Percentiles rank a stretch among this genome's conserved stretches.
phyloP scores from a whole-genome alignment of 1,140 invertebrate species.

The Ctenoplectra terminalis region DNA sequence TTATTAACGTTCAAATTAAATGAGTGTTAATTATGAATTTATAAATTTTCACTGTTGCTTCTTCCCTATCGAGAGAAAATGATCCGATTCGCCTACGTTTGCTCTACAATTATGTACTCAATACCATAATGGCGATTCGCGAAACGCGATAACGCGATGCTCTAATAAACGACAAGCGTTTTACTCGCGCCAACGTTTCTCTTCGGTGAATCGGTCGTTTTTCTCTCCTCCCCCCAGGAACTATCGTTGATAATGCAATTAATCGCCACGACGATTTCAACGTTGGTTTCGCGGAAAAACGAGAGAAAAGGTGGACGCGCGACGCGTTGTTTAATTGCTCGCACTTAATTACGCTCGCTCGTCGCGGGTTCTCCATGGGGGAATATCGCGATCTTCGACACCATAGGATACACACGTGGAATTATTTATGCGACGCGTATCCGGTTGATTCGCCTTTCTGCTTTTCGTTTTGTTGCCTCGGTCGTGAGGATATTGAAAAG shows the following conservation, averaged over 20 bases:
- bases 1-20: too few species aligned
- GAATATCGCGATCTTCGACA: slow-evolving; percentile 34
- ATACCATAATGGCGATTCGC: not conserved
- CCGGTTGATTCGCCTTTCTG: not conserved
- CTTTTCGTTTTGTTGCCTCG: too few species aligned
- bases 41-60: too few species aligned
- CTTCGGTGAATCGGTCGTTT: slow-evolving; percentile 29
- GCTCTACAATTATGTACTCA: not conserved
- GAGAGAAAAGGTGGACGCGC: too few species aligned
- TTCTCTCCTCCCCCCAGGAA: slow-evolving; percentile 15
- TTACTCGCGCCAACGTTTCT: slow-evolving; percentile 3
- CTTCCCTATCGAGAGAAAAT: too few species aligned
- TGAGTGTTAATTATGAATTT: too few species aligned
- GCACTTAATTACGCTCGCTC: slow-evolving; percentile 46
- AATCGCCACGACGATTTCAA: slow-evolving; percentile 35
- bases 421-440: slow-evolving; percentile 43
- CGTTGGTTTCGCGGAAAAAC: not conserved
- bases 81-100: too few species aligned
- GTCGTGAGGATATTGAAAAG: not conserved
- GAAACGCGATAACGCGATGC: not conserved
- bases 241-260: slow-evolving; percentile 53
- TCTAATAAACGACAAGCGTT: slow-evolving; percentile 44
- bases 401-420: not conserved
- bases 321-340: slow-evolving; percentile 53
- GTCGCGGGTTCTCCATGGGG: not conserved